Conservation (phyloP, 2,888 invertebrate genomes). For the Creontiades dilutus region DNA sequence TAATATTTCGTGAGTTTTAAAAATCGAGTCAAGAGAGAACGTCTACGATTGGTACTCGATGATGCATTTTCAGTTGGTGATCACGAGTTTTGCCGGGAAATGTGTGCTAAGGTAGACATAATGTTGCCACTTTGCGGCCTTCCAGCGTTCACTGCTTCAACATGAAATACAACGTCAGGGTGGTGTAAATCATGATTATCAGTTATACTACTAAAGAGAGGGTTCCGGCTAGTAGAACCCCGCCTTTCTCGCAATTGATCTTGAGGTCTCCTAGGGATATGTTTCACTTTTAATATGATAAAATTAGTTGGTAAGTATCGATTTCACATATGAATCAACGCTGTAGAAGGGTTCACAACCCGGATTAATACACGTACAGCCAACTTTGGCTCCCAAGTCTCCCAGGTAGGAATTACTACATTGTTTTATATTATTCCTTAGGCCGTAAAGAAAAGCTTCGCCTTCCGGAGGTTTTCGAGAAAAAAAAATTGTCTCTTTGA, state of each 20-base stretch:
- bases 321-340: too few species aligned
- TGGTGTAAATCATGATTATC: slow-evolving; percentile 54
- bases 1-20: slow-evolving; percentile 27
- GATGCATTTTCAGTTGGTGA: slow-evolving; percentile 62
- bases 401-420: too few species aligned
- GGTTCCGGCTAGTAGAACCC: not conserved
- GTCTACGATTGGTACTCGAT: slow-evolving; percentile 2
- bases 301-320: not conserved
- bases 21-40: slow-evolving; percentile 6
- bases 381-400: too few species aligned
- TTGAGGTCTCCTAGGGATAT: not conserved
- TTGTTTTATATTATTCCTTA: too few species aligned
- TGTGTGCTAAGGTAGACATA: slow-evolving; percentile 55
- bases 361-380: too few species aligned
- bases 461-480: too few species aligned
- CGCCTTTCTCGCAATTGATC: not conserved
- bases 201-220: not conserved
- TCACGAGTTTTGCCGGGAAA: slow-evolving; percentile 63
- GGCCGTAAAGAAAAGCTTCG: too few species aligned
- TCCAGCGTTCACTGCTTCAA: slow-evolving; percentile 20
- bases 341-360: too few species aligned
- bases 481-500: too few species aligned
- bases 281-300: not conserved
- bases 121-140: slow-evolving; percentile 54
- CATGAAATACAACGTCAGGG: slow-evolving; percentile 58